Evolutionary conservation across 2,113 vertebrate genomes (phyloP).

Genomic region (Cyanoderma ruficeps): DNA sequence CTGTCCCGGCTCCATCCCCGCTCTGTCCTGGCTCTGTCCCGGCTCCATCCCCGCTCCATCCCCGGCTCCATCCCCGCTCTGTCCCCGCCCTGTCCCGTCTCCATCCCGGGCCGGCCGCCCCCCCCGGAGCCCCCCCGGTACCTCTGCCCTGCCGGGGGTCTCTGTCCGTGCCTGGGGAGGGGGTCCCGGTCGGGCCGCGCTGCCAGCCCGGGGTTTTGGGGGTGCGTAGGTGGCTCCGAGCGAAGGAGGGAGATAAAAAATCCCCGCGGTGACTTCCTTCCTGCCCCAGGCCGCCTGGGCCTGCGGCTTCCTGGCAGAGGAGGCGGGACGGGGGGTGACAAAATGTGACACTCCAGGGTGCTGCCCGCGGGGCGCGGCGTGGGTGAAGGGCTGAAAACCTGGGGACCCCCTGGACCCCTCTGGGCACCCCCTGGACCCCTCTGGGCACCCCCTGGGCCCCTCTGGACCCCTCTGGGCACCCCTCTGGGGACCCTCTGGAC

Average conservation of each 20-base stretch:
- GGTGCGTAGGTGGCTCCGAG: not conserved
- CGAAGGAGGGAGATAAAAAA: not conserved
- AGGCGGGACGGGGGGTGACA: not conserved
- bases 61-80: too few relatives aligned
- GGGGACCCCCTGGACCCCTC: too few relatives aligned
- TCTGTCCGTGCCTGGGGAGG: not conserved
- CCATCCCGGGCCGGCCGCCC: not conserved
- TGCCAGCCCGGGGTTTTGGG: accelerated
- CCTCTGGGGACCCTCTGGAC: too few relatives aligned
- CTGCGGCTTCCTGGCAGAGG: not conserved
- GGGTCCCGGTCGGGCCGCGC: not conserved
- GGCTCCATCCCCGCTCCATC: not conserved
- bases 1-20: not conserved
- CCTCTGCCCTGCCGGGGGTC: not conserved
- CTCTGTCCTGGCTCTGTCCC: too few relatives aligned
- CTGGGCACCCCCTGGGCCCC: too few relatives aligned
- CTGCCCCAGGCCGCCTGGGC: not conserved
- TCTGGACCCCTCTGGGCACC: too few relatives aligned
- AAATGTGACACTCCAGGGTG: accelerated
- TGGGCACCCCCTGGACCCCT: too few relatives aligned
- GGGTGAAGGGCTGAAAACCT: not conserved
- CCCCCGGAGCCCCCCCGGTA: not conserved
- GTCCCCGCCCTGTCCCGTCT: not conserved
- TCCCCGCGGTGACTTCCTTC: constrained; percentile 38
- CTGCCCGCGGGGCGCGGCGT: accelerated